phyloP scores from a whole-genome alignment of 2,888 invertebrate genomes.

The Eupithecia inturbata region DNA sequence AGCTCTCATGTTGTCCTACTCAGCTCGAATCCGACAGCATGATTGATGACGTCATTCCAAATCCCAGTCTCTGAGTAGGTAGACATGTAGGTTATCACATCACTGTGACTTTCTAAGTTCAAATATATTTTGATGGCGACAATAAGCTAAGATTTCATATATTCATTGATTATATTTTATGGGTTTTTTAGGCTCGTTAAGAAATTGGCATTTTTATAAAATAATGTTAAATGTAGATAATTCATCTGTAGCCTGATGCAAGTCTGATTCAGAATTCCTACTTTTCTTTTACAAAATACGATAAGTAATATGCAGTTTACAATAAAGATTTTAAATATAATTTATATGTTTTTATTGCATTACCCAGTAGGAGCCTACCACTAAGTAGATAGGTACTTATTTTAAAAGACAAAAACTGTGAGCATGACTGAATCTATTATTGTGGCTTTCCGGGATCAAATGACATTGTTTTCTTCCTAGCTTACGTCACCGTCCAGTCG shows the following conservation, averaged over 20 bases:
- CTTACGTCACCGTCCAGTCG: too few relatives aligned
- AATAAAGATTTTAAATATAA: slow-evolving; percentile 51
- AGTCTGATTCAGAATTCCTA: slow-evolving; percentile 6
- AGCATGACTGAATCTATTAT: too few relatives aligned
- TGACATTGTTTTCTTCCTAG: too few relatives aligned
- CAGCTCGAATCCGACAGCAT: background rate
- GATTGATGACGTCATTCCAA: background rate
- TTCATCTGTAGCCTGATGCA: background rate
- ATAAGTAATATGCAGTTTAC: slow-evolving; percentile 35
- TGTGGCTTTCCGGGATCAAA: too few relatives aligned
- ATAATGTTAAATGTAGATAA: background rate
- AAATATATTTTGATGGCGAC: background rate
- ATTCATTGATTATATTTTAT: background rate
- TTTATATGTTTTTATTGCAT: slow-evolving; percentile 6
- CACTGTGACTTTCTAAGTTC: background rate
- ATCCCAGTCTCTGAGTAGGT: background rate
- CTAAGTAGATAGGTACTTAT: too few relatives aligned
- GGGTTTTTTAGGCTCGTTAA: background rate
- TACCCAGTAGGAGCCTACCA: background rate
- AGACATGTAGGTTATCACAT: background rate
- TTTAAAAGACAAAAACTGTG: too few relatives aligned
- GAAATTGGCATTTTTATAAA: background rate
- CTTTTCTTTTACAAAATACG: slow-evolving; percentile 2
- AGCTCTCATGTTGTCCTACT: background rate
- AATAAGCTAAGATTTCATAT: background rate